These are phyloP conservation scores for Tapera naevia DNA, from an alignment of 2,797 vertebrate species.

Conservation along the genomic window DNA sequence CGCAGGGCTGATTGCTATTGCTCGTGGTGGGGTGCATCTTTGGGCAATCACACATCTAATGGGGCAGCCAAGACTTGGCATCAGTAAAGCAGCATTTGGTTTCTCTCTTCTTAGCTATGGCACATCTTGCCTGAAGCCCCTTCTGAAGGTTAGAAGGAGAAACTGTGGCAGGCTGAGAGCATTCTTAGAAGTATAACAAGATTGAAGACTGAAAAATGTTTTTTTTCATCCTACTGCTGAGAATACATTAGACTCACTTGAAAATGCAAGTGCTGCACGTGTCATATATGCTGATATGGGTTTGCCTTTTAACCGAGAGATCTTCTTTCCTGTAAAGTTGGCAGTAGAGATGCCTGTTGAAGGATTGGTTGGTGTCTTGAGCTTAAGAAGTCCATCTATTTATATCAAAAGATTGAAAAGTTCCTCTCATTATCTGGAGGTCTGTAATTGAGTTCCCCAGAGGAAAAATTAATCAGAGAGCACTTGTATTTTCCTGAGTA, in stretches of 20 bases:
- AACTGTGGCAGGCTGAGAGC: not conserved
- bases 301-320: not conserved
- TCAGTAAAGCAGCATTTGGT: not conserved
- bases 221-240: not conserved
- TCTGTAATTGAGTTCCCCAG: not conserved
- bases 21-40: not conserved
- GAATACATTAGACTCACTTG: not conserved
- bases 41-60: not conserved
- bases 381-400: not conserved
- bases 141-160: not conserved
- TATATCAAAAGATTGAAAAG: not conserved
- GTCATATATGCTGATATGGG: not conserved
- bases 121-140: not conserved
- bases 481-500: not conserved
- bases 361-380: not conserved
- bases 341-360: not conserved
- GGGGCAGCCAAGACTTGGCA: not conserved
- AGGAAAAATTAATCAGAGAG: not conserved
- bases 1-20: fast-evolving
- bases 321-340: not conserved
- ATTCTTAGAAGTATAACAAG: not conserved
- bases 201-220: not conserved
- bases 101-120: not conserved
- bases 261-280: not conserved
- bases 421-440: not conserved